Conservation (phyloP, 2,797 vertebrate genomes). For the Glyptemys insculpta region DNA sequence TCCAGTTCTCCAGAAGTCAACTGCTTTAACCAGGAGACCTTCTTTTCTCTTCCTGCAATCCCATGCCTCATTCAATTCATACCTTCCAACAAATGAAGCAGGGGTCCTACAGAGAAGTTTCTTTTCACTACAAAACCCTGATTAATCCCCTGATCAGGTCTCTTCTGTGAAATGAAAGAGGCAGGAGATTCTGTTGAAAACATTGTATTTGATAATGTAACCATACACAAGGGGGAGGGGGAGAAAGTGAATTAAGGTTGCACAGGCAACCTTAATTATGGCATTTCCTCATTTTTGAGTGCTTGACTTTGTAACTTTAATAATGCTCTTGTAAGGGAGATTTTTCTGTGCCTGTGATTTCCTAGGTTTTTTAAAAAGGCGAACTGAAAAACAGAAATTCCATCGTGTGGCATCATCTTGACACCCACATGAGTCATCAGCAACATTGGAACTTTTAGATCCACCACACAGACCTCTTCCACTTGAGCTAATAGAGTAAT, state of each 20-base stretch:
- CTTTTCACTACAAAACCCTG: not conserved
- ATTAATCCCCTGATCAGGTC: not conserved
- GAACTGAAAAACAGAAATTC: not conserved
- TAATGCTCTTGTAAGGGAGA: not conserved
- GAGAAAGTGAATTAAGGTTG: not conserved
- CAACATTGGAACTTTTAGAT: not conserved
- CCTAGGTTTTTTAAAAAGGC: not conserved
- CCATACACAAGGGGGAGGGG: not conserved
- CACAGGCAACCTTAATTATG: not conserved
- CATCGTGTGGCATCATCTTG: not conserved
- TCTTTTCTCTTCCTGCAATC: not conserved
- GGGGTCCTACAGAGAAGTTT: not conserved
- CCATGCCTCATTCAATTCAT: not conserved
- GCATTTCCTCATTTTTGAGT: not conserved
- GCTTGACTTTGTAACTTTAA: not conserved
- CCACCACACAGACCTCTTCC: not conserved
- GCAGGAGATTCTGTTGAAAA: not conserved
- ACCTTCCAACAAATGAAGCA: not conserved
- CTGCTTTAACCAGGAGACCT: not conserved
- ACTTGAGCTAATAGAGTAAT: not conserved
- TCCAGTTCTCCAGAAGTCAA: not conserved
- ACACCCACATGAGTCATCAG: not conserved
- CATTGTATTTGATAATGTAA: not conserved
- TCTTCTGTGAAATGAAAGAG: not conserved
- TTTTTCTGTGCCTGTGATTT: not conserved